phyloP scores from a whole-genome alignment of 2,888 invertebrate species.

The Rhogogaster chlorosoma region DNA sequence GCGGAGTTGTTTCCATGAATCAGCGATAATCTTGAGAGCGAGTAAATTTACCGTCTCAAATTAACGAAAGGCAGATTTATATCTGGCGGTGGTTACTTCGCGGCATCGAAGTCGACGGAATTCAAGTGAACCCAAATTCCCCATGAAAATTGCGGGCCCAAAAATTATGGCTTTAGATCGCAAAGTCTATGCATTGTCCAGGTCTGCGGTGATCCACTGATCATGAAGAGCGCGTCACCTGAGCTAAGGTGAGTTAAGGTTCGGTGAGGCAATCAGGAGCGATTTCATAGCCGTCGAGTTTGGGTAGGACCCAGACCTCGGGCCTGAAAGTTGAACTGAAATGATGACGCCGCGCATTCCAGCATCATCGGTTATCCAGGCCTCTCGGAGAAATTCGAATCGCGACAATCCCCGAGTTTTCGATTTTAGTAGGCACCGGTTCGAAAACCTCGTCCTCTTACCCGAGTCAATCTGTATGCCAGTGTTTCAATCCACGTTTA shows the following conservation, averaged over 20 bases:
- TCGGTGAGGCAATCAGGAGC: constrained; percentile 68
- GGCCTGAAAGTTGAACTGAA: constrained; percentile 54
- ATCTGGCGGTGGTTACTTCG: background rate
- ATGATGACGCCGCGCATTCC: constrained; percentile 74
- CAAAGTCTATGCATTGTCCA: background rate
- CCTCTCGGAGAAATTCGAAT: constrained; percentile 69
- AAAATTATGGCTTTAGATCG: background rate
- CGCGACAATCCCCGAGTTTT: constrained; percentile 63
- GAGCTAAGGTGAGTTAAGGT: constrained; percentile 35
- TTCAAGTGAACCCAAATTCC: background rate
- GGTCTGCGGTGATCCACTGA: constrained; percentile 4
- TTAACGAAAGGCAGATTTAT: background rate
- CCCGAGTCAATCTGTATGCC: background rate
- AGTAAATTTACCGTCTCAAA: constrained; percentile 63
- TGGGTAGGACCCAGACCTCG: constrained; percentile 61
- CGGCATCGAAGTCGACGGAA: background rate
- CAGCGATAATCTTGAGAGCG: constrained; percentile 70
- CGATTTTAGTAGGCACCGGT: background rate
- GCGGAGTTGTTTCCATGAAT: constrained; percentile 71
- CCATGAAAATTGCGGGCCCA: background rate
- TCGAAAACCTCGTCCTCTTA: background rate
- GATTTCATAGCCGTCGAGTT: constrained; percentile 75
- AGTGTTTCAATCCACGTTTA: constrained; percentile 5
- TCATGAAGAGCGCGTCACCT: constrained; percentile 33
- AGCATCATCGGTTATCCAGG: constrained; percentile 56